Conservation (phyloP, 2,888 invertebrate genomes). For the Morinoia aosen region DNA sequence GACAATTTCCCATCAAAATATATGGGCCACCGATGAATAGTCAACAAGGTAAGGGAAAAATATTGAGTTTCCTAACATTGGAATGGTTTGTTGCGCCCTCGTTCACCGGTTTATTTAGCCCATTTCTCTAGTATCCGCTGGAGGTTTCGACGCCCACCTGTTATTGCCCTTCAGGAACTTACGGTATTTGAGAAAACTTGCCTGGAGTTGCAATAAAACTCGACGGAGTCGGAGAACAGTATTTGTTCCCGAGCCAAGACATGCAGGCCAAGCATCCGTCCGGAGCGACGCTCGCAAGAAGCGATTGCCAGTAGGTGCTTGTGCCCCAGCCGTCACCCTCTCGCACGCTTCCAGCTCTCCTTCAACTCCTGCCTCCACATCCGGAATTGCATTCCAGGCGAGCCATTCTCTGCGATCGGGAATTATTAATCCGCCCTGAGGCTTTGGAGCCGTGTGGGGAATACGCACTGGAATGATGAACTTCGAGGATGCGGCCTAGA, state of each 20-base stretch:
- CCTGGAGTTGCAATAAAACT: neutral
- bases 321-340: neutral
- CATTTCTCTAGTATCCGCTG: neutral
- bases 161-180: neutral
- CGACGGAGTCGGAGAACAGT: neutral
- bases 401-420: slow-evolving; percentile 7
- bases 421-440: neutral
- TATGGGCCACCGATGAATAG: too few species aligned
- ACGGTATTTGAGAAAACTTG: neutral
- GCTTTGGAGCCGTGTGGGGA: neutral
- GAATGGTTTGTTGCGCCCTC: neutral
- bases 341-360: neutral
- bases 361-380: neutral
- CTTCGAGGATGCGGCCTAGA: neutral
- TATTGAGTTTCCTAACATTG: neutral
- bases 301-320: neutral
- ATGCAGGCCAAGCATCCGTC: neutral
- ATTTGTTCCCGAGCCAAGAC: neutral
- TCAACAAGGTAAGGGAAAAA: too few species aligned
- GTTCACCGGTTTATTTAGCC: neutral
- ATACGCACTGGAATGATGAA: neutral
- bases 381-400: slow-evolving; percentile 26
- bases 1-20: too few species aligned
- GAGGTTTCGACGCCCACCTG: neutral
- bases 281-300: neutral